A percentile compares a stretch with the other conserved stretches of the same genome.
These are phyloP conservation scores for Anguilla anguilla DNA, from an alignment of 2,797 vertebrate species.

Conservation along the genomic window DNA sequence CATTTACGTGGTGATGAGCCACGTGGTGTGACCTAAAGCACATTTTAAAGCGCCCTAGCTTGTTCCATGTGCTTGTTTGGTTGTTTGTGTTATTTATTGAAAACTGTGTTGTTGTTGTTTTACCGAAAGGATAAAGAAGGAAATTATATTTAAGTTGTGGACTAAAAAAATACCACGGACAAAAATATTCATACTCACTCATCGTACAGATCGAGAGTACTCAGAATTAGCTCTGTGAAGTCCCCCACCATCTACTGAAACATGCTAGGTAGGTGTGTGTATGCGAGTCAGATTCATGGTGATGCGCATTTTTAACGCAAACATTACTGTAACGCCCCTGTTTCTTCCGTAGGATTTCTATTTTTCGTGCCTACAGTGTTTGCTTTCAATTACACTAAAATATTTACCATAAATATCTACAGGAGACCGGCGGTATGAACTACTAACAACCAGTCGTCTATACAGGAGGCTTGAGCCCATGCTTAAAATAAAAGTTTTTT, in stretches of 20 bases:
- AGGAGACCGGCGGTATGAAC: neutral
- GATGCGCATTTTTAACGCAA: neutral
- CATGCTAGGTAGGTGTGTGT: too few species aligned
- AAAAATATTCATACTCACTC: too few species aligned
- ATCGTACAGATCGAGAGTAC: too few species aligned
- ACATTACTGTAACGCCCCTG: neutral
- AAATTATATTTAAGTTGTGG: neutral
- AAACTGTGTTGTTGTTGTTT: neutral
- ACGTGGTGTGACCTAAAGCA: neutral
- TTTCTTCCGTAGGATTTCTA: too few species aligned
- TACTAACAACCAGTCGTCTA: conserved; percentile 12
- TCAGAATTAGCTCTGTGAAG: too few species aligned
- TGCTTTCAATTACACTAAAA: neutral
- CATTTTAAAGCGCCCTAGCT: neutral
- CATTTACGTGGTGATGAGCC: neutral
- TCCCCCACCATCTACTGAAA: too few species aligned
- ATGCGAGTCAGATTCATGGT: neutral
- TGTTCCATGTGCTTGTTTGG: neutral
- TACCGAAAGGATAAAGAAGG: neutral
- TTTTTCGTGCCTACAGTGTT: neutral
- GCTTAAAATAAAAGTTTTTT: neutral
- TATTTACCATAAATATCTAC: neutral
- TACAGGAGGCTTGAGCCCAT: neutral
- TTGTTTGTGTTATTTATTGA: neutral
- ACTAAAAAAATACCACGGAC: too few species aligned